Evolutionary conservation across 2,888 invertebrate species (phyloP).

Genomic region (Xestia c-nigrum): DNA sequence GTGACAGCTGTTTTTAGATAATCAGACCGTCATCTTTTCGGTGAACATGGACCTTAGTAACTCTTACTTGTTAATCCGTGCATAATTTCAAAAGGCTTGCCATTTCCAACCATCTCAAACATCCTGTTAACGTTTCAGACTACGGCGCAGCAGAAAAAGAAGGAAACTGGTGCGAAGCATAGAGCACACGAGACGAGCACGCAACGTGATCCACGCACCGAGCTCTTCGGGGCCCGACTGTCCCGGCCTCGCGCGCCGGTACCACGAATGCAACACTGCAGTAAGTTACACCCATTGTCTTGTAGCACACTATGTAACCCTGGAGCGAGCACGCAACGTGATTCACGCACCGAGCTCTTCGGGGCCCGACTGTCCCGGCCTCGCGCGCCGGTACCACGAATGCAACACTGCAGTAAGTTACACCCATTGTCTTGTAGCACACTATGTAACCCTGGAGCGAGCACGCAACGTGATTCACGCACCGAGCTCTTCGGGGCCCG

Average conservation of each 20-base stretch:
- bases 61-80: background rate
- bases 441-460: too few species aligned
- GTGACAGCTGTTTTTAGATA: too few species aligned
- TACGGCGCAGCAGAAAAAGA: constrained; percentile 87
- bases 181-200: constrained; percentile 72
- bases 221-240: constrained; percentile 88
- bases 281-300: constrained; percentile 84
- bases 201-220: constrained; percentile 69
- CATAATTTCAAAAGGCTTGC: too few species aligned
- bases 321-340: too few species aligned
- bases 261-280: constrained; percentile 95
- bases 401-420: constrained; percentile 94
- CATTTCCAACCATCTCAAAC: background rate
- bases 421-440: background rate
- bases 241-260: constrained; percentile 93
- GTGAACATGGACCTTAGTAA: background rate
- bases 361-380: constrained; percentile 91
- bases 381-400: constrained; percentile 94
- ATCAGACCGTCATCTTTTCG: too few species aligned
- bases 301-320: too few species aligned
- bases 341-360: too few species aligned
- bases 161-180: constrained; percentile 82
- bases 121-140: constrained; percentile 76
- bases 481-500: too few species aligned
- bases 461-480: too few species aligned